Evolutionary conservation across 2,113 vertebrate genomes (phyloP).

Genomic region (Phodopus roborovskii): DNA sequence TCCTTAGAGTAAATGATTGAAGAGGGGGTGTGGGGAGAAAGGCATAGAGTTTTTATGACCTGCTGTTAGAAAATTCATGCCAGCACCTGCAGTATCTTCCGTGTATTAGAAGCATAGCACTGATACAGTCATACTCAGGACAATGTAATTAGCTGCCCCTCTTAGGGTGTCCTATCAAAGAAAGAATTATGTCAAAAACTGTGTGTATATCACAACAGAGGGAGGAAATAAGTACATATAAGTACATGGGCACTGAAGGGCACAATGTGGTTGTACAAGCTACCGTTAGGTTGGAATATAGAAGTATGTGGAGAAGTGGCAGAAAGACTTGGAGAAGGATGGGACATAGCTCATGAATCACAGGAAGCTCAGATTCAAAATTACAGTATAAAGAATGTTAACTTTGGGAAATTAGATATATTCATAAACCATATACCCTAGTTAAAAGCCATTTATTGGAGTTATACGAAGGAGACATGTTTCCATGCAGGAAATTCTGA

Average conservation of each 20-base stretch:
- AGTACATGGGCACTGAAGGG: not conserved
- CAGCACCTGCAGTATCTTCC: not conserved
- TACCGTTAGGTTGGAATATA: not conserved
- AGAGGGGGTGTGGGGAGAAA: not conserved
- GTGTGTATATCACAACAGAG: not conserved
- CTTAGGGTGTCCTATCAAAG: not conserved
- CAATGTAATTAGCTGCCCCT: not conserved
- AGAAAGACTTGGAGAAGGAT: not conserved
- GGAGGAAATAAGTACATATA: too few species aligned
- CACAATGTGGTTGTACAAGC: not conserved
- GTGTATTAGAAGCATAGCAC: not conserved
- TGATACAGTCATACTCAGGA: not conserved
- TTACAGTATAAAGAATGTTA: not conserved
- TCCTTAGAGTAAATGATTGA: not conserved
- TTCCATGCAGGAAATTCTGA: not conserved
- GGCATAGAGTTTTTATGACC: not conserved
- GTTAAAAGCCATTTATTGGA: not conserved
- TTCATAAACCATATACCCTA: not conserved
- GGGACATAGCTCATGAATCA: too few species aligned
- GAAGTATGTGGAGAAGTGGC: too few species aligned
- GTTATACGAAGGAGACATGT: rapidly evolving
- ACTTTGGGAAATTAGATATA: not conserved
- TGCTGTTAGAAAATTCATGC: not conserved
- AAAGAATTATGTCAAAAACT: not conserved
- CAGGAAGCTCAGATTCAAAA: not conserved